Evolutionary conservation across 1,140 invertebrate species (phyloP).

Genomic region (Drosophila mojavensis): DNA sequence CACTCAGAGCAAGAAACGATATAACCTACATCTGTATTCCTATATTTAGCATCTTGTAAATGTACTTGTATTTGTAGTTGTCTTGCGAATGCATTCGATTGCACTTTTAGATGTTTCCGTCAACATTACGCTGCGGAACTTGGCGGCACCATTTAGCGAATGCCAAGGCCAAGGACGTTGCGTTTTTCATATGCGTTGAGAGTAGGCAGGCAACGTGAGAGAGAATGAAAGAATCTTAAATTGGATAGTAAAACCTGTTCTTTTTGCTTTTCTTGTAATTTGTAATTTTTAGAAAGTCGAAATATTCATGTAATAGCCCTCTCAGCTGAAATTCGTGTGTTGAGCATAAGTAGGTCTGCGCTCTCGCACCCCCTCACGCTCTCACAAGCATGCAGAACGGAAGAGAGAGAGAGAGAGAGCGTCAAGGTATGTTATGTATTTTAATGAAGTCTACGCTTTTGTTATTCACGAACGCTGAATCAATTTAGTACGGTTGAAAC

Average conservation of each 20-base stretch:
- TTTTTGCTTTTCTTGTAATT: slow-evolving; percentile 11
- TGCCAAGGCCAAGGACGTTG: slow-evolving; percentile 67
- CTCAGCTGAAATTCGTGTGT: slow-evolving; percentile 44
- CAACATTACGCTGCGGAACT: slow-evolving; percentile 67
- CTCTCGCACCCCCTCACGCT: slow-evolving; percentile 20
- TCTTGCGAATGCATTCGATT: slow-evolving; percentile 38
- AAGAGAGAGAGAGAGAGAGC: slow-evolving; percentile 23
- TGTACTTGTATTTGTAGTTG: slow-evolving; percentile 11
- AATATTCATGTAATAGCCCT: slow-evolving; percentile 31
- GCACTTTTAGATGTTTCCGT: slow-evolving; percentile 54
- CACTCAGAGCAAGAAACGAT: slow-evolving; percentile 8
- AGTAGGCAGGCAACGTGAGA: slow-evolving; percentile 5
- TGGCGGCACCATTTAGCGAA: slow-evolving; percentile 47
- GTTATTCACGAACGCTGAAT: slow-evolving; percentile 54
- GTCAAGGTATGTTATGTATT: slow-evolving; percentile 22
- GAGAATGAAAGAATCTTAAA: neutral
- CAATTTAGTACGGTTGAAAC: slow-evolving; percentile 55
- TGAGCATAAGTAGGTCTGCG: neutral
- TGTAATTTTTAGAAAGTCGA: slow-evolving; percentile 46
- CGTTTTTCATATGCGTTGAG: slow-evolving; percentile 19
- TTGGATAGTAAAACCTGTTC: slow-evolving; percentile 1
- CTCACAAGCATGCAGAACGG: neutral
- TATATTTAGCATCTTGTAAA: slow-evolving; percentile 51
- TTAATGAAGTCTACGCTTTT: slow-evolving; percentile 40
- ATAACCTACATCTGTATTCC: slow-evolving; percentile 21